Conservation (phyloP, 2,113 vertebrate species). For the Mormoops blainvillei region DNA sequence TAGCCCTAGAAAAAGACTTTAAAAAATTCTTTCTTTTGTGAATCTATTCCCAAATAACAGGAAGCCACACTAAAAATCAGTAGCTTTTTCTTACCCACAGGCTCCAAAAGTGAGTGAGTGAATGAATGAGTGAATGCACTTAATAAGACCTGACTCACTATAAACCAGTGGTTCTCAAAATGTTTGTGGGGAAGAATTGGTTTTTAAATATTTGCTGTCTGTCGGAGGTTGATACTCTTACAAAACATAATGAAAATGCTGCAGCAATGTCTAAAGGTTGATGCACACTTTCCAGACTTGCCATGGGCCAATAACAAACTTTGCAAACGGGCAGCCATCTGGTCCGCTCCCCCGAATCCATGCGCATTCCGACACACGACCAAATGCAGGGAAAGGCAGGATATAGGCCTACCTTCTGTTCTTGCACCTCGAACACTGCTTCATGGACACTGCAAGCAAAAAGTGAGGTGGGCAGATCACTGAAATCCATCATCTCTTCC, state of each 20-base stretch:
- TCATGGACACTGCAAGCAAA: constrained; percentile 93
- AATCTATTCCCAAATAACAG: background rate
- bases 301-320: background rate
- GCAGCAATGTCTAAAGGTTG: background rate
- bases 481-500: constrained; percentile 96
- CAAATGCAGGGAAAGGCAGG: background rate
- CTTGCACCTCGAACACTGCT: constrained; percentile 87
- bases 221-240: background rate
- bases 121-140: background rate
- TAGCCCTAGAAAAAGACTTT: background rate
- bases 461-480: constrained; percentile 90
- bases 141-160: background rate
- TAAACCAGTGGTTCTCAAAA: background rate
- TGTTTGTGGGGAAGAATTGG: background rate
- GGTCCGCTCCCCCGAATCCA: background rate
- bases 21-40: background rate
- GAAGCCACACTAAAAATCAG: background rate
- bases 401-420: constrained; percentile 83
- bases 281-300: background rate
- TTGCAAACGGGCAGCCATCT: background rate
- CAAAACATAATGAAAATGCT: background rate
- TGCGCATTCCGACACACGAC: background rate
- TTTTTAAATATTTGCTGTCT: background rate
- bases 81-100: background rate
- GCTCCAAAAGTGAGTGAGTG: background rate